These are phyloP conservation scores for Myodes glareolus DNA, from an alignment of 2,113 vertebrate genomes.

Conservation along the genomic window DNA sequence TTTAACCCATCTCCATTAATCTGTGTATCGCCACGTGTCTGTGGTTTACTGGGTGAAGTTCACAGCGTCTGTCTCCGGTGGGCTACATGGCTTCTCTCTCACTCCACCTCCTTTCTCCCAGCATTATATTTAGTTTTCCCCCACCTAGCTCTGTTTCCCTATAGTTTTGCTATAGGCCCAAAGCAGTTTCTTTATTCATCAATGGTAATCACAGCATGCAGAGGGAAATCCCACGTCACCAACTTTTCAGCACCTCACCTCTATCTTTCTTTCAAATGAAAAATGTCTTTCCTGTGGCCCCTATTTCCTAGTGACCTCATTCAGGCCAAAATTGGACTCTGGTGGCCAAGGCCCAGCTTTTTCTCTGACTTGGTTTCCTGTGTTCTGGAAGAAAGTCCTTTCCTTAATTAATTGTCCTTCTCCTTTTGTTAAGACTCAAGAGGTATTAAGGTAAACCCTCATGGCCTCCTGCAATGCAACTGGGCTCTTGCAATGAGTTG, in stretches of 20 bases:
- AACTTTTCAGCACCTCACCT: background rate
- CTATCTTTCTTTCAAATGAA: slow-evolving; percentile 9
- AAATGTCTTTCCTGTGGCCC: background rate
- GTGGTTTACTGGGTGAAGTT: too few relatives aligned
- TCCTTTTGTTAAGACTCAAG: slow-evolving; percentile 78
- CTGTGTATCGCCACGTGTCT: too few relatives aligned
- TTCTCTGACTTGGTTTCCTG: slow-evolving; percentile 75
- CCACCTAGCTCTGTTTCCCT: too few relatives aligned
- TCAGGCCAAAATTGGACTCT: slow-evolving; percentile 1
- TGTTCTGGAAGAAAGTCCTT: slow-evolving; percentile 70
- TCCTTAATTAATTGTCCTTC: slow-evolving; percentile 55
- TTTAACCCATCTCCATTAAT: too few relatives aligned
- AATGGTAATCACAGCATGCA: too few relatives aligned
- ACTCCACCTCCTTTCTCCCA: too few relatives aligned
- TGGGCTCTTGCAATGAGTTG: slow-evolving; percentile 53
- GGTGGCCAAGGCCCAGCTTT: slow-evolving; percentile 37
- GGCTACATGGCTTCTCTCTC: too few relatives aligned
- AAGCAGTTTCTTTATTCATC: too few relatives aligned
- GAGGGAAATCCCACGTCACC: too few relatives aligned
- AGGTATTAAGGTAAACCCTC: slow-evolving; percentile 64
- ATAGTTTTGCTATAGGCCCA: too few relatives aligned
- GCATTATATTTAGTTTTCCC: too few relatives aligned
- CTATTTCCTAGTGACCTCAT: slow-evolving; percentile 49
- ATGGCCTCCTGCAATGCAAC: slow-evolving; percentile 25
- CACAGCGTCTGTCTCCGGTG: too few relatives aligned